A percentile compares a stretch with the other conserved stretches of the same genome.
phyloP scores from a whole-genome alignment of 2,888 invertebrate genomes.

The Frankliniella intonsa region DNA sequence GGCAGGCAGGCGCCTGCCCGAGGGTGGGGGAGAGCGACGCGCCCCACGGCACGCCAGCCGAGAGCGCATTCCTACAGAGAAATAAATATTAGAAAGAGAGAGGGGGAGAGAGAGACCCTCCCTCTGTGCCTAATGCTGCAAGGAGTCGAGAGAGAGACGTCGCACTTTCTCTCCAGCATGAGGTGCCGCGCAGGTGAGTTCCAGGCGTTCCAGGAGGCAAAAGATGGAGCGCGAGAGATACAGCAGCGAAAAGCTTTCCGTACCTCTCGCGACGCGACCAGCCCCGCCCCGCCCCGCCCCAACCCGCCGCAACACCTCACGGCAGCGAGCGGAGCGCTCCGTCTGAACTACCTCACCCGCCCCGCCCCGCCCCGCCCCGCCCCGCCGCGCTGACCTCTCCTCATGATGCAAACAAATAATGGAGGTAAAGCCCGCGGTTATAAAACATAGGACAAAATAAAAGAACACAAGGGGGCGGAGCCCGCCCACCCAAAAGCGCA shows the following conservation, averaged over 20 bases:
- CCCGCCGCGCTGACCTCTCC: not conserved
- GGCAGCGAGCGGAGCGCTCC: not conserved
- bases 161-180: not conserved
- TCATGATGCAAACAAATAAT: not conserved
- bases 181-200: not conserved
- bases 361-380: no score
- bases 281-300: not conserved
- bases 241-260: not conserved
- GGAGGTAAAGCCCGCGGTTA: no score
- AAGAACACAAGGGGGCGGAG: no score
- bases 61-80: not conserved
- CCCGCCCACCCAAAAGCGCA: no score
- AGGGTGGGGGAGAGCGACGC: conserved; percentile 18
- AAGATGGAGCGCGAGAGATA: not conserved
- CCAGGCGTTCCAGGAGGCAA: not conserved
- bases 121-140: no score
- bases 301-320: not conserved
- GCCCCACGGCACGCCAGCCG: not conserved
- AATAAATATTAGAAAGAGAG: conserved; percentile 11
- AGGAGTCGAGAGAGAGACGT: not conserved
- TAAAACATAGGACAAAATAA: no score
- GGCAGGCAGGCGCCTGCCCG: no score
- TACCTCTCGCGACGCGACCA: not conserved
- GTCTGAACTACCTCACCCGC: not conserved
- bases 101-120: not conserved